These are phyloP conservation scores for Strigamia crassipes DNA, from an alignment of 2,888 invertebrate species.

Conservation along the genomic window DNA sequence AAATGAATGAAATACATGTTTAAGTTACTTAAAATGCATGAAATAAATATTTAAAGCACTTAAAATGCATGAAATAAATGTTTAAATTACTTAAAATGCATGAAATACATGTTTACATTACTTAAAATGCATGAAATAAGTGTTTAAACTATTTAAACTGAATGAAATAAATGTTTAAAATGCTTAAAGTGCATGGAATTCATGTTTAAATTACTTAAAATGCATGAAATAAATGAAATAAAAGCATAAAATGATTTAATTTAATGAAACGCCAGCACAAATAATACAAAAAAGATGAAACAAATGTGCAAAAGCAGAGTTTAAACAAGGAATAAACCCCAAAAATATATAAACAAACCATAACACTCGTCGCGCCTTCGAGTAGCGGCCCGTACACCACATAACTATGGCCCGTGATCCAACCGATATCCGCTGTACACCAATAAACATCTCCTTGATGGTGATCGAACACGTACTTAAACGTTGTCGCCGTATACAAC, in stretches of 20 bases:
- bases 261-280: too few relatives aligned
- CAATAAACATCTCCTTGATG: slow-evolving; percentile 65
- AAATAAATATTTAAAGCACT: too few relatives aligned
- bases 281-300: too few relatives aligned
- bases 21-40: background rate
- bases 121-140: too few relatives aligned
- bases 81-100: too few relatives aligned
- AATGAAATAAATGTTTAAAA: too few relatives aligned
- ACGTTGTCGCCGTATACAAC: slow-evolving; percentile 83
- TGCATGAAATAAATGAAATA: background rate
- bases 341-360: slow-evolving; percentile 67
- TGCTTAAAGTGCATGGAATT: background rate
- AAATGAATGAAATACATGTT: background rate
- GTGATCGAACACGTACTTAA: slow-evolving; percentile 91
- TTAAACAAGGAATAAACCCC: too few relatives aligned
- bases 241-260: too few relatives aligned
- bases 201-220: background rate
- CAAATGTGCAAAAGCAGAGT: too few relatives aligned
- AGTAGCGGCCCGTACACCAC: slow-evolving; percentile 92
- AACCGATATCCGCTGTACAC: slow-evolving; percentile 91
- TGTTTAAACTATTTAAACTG: too few relatives aligned
- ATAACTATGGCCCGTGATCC: slow-evolving; percentile 90
- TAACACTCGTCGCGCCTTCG: slow-evolving; percentile 89
- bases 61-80: background rate
- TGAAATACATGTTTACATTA: too few relatives aligned